Conservation (phyloP, 53 echinoderm and acorn worm species). For the Zoroaster sp. region DNA sequence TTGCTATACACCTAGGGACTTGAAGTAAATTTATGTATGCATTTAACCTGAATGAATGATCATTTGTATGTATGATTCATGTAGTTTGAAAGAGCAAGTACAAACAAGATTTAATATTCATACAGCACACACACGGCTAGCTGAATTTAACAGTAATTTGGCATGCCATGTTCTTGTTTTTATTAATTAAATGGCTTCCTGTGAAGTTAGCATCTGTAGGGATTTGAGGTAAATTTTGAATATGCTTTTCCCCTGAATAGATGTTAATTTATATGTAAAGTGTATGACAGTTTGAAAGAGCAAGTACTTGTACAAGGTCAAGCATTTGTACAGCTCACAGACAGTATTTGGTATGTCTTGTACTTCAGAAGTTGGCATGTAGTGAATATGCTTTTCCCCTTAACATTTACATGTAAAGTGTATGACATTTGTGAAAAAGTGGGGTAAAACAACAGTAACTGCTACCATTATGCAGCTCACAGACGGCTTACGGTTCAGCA, state of each 20-base stretch:
- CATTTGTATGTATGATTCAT: no score
- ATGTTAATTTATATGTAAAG: background rate
- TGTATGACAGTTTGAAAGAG: background rate
- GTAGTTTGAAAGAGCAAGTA: no score
- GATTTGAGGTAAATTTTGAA: background rate
- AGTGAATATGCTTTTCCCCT: background rate
- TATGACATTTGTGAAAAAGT: background rate
- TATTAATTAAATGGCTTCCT: background rate
- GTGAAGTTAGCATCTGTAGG: background rate
- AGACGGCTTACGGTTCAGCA: background rate
- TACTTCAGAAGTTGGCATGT: no score
- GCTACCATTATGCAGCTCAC: background rate
- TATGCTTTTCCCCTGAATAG: background rate
- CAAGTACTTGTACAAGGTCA: background rate
- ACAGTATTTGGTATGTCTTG: no score
- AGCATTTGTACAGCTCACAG: no score
- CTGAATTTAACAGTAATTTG: background rate
- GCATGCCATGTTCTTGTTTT: background rate
- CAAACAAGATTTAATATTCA: no score
- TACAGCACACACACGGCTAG: no score
- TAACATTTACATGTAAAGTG: background rate
- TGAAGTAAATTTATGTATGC: no score
- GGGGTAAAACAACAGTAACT: background rate
- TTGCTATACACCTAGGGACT: no score
- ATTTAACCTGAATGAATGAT: background rate